phyloP scores from a whole-genome alignment of 2,888 invertebrate genomes.

The Cephus rjabovi region DNA sequence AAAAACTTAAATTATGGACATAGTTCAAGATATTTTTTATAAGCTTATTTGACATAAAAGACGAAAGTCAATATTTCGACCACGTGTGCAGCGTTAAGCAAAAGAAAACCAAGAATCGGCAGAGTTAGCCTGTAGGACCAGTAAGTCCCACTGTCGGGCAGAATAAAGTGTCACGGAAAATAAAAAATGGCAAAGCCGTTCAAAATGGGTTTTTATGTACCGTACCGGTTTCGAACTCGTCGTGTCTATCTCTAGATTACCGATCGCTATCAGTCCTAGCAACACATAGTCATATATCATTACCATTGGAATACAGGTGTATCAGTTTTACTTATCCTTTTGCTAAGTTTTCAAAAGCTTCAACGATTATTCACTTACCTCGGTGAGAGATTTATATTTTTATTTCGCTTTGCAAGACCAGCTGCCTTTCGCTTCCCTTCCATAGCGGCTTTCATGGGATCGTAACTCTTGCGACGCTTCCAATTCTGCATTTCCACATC shows the following conservation, averaged over 20 bases:
- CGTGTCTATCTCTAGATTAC: conserved; percentile 52
- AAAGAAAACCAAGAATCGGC: no score
- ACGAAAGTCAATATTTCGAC: no score
- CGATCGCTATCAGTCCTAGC: conserved; percentile 57
- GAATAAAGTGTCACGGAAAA: conserved; percentile 13
- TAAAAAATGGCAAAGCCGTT: conserved; percentile 31
- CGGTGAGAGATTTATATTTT: conserved; percentile 51
- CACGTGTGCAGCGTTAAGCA: no score
- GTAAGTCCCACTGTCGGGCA: no score
- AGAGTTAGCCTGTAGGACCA: no score
- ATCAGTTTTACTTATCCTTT: no score
- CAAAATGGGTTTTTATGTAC: conserved; percentile 32
- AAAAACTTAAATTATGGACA: no score
- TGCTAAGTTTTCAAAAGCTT: neutral
- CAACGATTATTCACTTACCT: conserved; percentile 42
- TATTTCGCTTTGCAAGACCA: conserved; percentile 51
- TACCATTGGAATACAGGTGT: conserved; percentile 21
- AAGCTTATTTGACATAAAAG: no score
- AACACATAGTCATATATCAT: conserved; percentile 44
- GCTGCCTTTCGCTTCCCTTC: conserved; percentile 78
- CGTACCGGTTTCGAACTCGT: conserved; percentile 50
- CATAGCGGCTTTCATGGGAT: conserved; percentile 93
- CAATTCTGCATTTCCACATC: conserved; percentile 94
- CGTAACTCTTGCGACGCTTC: conserved; percentile 95
- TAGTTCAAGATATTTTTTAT: no score